Base-by-base conservation (phyloP, 2,888 invertebrate species). In the Athalia cordata region DNA sequence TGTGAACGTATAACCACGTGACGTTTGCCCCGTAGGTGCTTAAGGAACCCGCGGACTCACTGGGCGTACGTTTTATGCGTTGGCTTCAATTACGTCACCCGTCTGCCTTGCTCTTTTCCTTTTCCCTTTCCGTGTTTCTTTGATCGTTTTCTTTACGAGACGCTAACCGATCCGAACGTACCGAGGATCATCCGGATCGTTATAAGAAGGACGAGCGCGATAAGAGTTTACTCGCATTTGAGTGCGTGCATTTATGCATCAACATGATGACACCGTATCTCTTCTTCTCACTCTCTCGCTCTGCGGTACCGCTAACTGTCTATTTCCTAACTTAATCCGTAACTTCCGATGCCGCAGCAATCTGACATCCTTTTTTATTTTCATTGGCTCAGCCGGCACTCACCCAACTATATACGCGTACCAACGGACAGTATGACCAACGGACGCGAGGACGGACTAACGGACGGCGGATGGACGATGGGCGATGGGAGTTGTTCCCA, bases 251-350 rank as follows among this genome's bases (percentile, higher is more conserved):
- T 80, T 64, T 57, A 70, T 65, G 68, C 74, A 78, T 45, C 78
- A 62, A 45, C 43, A 65, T 75, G 50, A 13, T 67, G 15, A 29
- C 15, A 49, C 80, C 77, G 50, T 81, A 55, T 74, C 43, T n/a
- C 77, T 78, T 67, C 79, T 78, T 59, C 59, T 59, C 61, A 47
- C 61, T 3, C 72, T 61, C 72, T 72, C 62, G 49, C 72, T 59
- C 72, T 61, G 80, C 82, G 84, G 85, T 85, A 85, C 87, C 87
- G 85, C 89, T 90, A 90, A 90, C 89, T 87, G 89, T 89, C 90
- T 86, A 89, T 89, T 90, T 90, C 89, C 90, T 89, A 89, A 90
- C 89, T 90, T 89, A 90, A 90, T 89, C 89, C 89, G 90, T 88
- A 89, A 87, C 90, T 90, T 89, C 90, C 90, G 89, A 89, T 88